Percentiles rank a stretch among this genome's conserved stretches.
Conservation (phyloP, 2,888 invertebrate genomes). For the Aspidiotus rigidus region DNA sequence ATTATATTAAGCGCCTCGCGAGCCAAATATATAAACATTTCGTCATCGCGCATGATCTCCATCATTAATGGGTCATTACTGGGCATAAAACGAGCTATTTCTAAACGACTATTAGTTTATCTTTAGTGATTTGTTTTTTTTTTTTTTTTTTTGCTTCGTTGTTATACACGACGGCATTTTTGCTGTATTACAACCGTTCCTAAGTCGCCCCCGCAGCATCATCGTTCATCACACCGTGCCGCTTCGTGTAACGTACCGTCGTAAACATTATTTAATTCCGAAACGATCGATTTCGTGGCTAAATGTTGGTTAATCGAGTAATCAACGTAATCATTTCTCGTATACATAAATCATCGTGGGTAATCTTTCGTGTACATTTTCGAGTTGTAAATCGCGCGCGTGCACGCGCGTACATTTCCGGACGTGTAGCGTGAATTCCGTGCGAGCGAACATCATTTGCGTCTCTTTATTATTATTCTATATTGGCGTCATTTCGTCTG, state of each 20-base stretch:
- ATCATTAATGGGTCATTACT: constrained; percentile 4
- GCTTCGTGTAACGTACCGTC: neutral
- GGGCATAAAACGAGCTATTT: neutral
- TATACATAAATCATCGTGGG: neutral
- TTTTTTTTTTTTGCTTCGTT: too few relatives aligned
- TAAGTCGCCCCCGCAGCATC: too few relatives aligned
- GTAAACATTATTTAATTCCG: neutral
- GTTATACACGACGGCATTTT: too few relatives aligned
- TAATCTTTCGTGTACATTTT: neutral
- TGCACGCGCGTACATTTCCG: too few relatives aligned
- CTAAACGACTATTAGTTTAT: constrained; percentile 2
- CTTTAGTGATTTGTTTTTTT: neutral
- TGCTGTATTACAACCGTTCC: too few relatives aligned
- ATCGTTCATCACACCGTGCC: neutral
- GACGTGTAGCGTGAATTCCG: too few relatives aligned
- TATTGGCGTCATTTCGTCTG: too few relatives aligned
- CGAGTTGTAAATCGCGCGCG: too few relatives aligned
- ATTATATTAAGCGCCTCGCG: too few relatives aligned
- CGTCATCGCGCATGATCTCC: neutral
- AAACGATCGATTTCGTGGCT: constrained; percentile 4
- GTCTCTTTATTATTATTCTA: too few relatives aligned
- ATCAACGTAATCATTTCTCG: constrained; percentile 4
- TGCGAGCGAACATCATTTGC: too few relatives aligned
- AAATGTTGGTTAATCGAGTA: constrained; percentile 2
- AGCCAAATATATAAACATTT: too few relatives aligned